phyloP scores from a whole-genome alignment of 92 coral and sea anemone species.

The Porites cylindrica region DNA sequence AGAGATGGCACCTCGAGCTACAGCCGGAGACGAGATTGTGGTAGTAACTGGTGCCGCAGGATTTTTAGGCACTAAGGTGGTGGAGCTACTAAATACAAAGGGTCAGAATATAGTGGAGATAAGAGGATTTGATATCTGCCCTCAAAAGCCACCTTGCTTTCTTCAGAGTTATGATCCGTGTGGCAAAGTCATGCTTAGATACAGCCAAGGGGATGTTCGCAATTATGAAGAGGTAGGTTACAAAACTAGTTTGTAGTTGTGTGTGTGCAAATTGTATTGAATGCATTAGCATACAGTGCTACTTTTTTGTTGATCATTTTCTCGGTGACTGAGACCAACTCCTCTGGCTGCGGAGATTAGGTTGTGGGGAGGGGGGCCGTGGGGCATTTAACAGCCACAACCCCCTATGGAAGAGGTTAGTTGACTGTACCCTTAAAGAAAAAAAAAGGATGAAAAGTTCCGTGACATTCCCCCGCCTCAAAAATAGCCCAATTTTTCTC shows the following conservation, averaged over 20 bases:
- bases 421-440: no score
- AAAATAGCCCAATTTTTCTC: no score
- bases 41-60: constrained; percentile 56
- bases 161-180: neutral
- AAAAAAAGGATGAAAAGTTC: no score
- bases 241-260: no score
- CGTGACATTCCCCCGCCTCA: no score
- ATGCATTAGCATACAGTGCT: neutral
- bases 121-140: constrained; percentile 37
- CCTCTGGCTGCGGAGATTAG: no score
- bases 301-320: neutral
- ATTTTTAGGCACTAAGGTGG: constrained; percentile 33
- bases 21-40: neutral
- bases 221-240: constrained; percentile 32
- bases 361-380: no score
- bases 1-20: neutral
- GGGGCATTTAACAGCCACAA: no score
- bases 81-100: constrained; percentile 14
- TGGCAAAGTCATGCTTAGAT: constrained; percentile 1
- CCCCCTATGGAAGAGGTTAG: no score
- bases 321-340: no score
- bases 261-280: neutral
- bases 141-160: constrained; percentile 26
- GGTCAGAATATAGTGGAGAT: constrained; percentile 34
- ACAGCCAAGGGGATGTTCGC: constrained; percentile 38